Evolutionary conservation across 2,797 vertebrate species (phyloP).

Genomic region (Macropus fuliginosus): DNA sequence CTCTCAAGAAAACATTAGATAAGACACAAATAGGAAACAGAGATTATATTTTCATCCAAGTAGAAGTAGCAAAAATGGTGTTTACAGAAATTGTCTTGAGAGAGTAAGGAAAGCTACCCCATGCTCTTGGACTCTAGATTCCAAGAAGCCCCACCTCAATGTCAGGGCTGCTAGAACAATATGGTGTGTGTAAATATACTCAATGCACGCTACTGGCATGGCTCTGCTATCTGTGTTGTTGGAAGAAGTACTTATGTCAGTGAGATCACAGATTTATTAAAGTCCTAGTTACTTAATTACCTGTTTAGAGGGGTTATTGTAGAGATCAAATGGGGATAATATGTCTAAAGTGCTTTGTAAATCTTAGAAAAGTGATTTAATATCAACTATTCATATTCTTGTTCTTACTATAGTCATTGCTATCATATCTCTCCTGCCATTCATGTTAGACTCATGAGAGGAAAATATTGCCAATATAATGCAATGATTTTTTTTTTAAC

Average conservation of each 20-base stretch:
- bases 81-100: background rate
- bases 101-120: background rate
- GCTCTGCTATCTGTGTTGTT: too few species aligned
- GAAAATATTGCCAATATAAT: background rate
- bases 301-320: too few species aligned
- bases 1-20: background rate
- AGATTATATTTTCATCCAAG: background rate
- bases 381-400: background rate
- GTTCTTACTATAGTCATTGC: background rate
- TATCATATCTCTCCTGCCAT: background rate
- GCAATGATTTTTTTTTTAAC: background rate
- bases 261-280: too few species aligned
- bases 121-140: background rate
- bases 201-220: background rate
- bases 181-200: background rate
- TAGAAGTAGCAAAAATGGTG: background rate
- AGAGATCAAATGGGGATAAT: too few species aligned
- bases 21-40: background rate
- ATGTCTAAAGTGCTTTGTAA: too few species aligned
- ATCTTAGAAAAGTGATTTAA: background rate
- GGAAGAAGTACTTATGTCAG: too few species aligned
- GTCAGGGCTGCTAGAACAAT: background rate
- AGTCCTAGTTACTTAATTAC: too few species aligned
- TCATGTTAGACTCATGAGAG: background rate
- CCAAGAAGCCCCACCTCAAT: background rate